Conservation (phyloP, 2,888 invertebrate genomes). For the Pseudoips prasinana region DNA sequence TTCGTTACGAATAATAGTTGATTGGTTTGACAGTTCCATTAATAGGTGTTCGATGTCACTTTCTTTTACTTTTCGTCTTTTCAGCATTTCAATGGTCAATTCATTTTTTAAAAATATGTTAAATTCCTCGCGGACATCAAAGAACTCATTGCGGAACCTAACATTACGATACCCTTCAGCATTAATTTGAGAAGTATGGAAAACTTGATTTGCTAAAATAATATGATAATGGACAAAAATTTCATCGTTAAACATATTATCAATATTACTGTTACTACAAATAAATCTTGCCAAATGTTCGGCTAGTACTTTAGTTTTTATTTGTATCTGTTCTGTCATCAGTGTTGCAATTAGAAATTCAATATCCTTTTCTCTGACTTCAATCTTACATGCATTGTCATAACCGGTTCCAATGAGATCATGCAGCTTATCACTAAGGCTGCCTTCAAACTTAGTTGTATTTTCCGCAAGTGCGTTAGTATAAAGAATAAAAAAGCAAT, state of each 20-base stretch:
- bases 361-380: slow-evolving; percentile 8
- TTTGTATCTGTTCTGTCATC: slow-evolving; percentile 9
- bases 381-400: slow-evolving; percentile 1
- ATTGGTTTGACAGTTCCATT: slow-evolving; percentile 2
- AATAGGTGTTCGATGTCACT: background rate
- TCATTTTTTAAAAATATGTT: slow-evolving; percentile 10
- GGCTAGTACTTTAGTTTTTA: slow-evolving; percentile 5
- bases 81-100: slow-evolving; percentile 13
- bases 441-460: slow-evolving; percentile 2
- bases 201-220: slow-evolving; percentile 10
- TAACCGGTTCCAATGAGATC: slow-evolving; percentile 18
- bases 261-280: background rate
- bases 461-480: slow-evolving; percentile 19
- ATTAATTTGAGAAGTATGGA: slow-evolving; percentile 12
- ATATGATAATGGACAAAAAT: slow-evolving; percentile 19
- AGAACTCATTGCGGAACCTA: slow-evolving; percentile 15
- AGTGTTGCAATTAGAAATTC: slow-evolving; percentile 13
- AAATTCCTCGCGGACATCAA: slow-evolving; percentile 9
- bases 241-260: slow-evolving; percentile 17
- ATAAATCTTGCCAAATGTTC: slow-evolving; percentile 9
- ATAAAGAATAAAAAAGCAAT: slow-evolving; percentile 22
- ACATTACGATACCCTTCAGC: slow-evolving; percentile 7
- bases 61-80: slow-evolving; percentile 1
- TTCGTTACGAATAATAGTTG: background rate
- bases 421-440: background rate